Percentiles rank a stretch among this genome's conserved stretches.
Conservation (phyloP, 2,888 invertebrate species). For the Temnothorax unifasciatus region DNA sequence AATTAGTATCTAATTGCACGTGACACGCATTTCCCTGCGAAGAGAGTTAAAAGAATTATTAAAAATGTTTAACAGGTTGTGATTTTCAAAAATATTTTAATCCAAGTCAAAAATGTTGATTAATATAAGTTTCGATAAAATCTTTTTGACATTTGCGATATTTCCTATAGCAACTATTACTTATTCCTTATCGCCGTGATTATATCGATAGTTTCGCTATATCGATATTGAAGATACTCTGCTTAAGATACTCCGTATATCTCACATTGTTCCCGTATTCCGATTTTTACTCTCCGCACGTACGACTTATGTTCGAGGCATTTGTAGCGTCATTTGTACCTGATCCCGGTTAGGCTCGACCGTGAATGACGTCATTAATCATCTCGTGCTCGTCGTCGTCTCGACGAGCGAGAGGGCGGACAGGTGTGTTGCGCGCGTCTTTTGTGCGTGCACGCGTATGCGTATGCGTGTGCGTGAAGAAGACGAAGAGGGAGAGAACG, state of each 20-base stretch:
- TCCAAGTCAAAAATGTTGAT: background rate
- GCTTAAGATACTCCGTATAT: background rate
- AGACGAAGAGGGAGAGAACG: background rate
- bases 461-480: slow-evolving; percentile 16
- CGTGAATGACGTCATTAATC: slow-evolving; percentile 73
- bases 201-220: background rate
- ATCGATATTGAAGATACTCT: background rate
- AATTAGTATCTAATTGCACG: background rate
- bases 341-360: slow-evolving; percentile 64
- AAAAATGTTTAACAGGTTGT: background rate
- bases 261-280: background rate
- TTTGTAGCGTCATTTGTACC: slow-evolving; percentile 64
- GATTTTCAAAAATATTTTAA: background rate
- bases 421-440: slow-evolving; percentile 65
- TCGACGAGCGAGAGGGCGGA: slow-evolving; percentile 71
- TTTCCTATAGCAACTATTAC: too few species aligned
- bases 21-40: too few species aligned
- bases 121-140: background rate
- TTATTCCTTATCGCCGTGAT: background rate
- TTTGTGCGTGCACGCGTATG: slow-evolving; percentile 46
- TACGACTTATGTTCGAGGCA: slow-evolving; percentile 30
- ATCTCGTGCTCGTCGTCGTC: slow-evolving; percentile 68
- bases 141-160: background rate
- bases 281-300: slow-evolving; percentile 2
- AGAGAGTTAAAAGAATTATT: background rate